Conservation (phyloP, 2,797 vertebrate genomes). For the Streptopelia turtur region DNA sequence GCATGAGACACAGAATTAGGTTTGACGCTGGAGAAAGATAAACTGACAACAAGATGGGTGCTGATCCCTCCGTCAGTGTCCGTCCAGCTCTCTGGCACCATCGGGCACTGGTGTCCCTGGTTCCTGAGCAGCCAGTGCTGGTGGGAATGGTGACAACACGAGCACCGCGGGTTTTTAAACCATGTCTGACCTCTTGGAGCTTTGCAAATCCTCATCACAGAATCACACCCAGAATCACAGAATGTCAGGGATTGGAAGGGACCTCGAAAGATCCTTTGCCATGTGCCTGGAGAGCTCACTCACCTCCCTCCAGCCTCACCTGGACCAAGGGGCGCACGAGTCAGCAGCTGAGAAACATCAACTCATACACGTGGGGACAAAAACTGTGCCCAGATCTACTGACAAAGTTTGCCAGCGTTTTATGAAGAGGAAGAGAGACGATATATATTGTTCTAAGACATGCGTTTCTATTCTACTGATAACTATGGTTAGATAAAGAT, state of each 20-base stretch:
- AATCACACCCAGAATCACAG: too few relatives aligned
- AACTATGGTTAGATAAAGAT: neutral
- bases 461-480: neutral
- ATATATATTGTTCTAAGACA: neutral
- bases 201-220: neutral
- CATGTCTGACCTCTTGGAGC: neutral
- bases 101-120: neutral
- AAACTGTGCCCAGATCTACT: neutral
- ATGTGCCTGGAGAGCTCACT: neutral
- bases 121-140: neutral
- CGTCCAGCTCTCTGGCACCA: neutral
- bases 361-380: neutral
- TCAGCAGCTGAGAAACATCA: neutral
- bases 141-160: neutral
- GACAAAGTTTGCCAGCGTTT: neutral
- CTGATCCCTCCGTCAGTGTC: neutral
- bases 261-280: neutral
- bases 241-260: too few relatives aligned
- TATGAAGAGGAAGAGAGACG: neutral
- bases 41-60: neutral
- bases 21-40: neutral
- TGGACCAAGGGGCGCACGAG: neutral
- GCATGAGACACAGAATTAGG: neutral
- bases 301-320: neutral
- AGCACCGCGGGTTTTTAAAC: constrained; percentile 2